Evolutionary conservation across 2,797 vertebrate species (phyloP).

Genomic region (Tarsius wallacei): DNA sequence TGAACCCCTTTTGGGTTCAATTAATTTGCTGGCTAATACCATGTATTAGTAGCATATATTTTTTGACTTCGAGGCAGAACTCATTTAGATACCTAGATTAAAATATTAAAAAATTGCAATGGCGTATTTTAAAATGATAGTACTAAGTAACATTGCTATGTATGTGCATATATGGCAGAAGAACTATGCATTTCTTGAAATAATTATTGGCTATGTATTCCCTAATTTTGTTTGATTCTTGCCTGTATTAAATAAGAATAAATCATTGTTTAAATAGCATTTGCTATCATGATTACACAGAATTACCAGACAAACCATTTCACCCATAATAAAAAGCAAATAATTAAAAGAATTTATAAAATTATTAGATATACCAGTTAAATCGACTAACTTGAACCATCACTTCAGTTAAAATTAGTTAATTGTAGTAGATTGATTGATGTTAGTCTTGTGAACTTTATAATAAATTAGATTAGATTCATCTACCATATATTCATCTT

Average conservation of each 20-base stretch:
- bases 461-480: neutral
- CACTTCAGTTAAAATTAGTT: constrained; percentile 13
- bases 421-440: neutral
- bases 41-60: neutral
- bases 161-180: neutral
- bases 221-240: neutral
- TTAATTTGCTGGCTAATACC: no score
- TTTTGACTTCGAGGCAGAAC: neutral
- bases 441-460: neutral
- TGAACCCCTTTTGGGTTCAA: no score
- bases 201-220: neutral
- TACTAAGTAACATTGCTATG: neutral
- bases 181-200: neutral
- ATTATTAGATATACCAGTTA: neutral
- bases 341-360: neutral
- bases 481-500: neutral
- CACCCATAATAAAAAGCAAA: neutral
- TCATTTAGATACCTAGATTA: constrained; percentile 13
- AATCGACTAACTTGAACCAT: neutral
- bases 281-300: neutral
- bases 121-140: neutral
- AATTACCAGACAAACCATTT: neutral
- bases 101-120: neutral
- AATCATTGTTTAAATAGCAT: neutral
- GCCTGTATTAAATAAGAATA: neutral